These are phyloP conservation scores for Amniataba percoides DNA, from an alignment of 2,797 vertebrate genomes.

Conservation along the genomic window DNA sequence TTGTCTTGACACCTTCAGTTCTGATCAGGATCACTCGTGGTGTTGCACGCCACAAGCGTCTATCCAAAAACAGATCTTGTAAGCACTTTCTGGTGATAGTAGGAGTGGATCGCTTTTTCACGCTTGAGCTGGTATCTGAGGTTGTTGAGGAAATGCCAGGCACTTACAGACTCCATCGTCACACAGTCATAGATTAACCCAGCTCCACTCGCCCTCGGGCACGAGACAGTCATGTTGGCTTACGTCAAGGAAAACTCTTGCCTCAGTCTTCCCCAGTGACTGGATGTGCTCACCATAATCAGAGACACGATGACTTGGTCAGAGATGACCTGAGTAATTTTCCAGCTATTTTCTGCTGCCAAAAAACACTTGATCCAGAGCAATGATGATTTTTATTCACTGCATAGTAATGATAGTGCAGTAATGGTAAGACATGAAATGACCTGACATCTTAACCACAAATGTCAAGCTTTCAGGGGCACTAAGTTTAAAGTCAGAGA, in stretches of 20 bases:
- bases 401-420: not conserved
- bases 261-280: slow-evolving; percentile 4
- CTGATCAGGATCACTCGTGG: not conserved
- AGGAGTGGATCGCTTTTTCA: slow-evolving; percentile 7
- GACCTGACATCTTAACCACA: not conserved
- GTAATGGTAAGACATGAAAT: not conserved
- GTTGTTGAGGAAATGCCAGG: slow-evolving; percentile 23
- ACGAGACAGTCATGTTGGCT: not conserved
- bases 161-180: slow-evolving; percentile 19
- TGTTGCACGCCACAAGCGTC: not conserved
- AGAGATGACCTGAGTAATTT: not conserved
- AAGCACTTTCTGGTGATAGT: slow-evolving; percentile 11
- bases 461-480: not conserved
- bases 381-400: not conserved
- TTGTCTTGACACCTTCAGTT: not conserved
- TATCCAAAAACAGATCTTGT: not conserved
- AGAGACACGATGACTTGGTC: not conserved
- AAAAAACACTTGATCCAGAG: not conserved
- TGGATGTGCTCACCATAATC: slow-evolving; percentile 2
- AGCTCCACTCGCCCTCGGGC: not conserved
- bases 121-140: slow-evolving; percentile 2
- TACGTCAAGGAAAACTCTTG: slow-evolving; percentile 20
- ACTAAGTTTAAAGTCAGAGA: not conserved
- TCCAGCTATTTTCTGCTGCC: not conserved
- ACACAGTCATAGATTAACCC: slow-evolving; percentile 5